Evolutionary conservation across 2,888 invertebrate species (phyloP).

Genomic region (Balanococcus diminutus): DNA sequence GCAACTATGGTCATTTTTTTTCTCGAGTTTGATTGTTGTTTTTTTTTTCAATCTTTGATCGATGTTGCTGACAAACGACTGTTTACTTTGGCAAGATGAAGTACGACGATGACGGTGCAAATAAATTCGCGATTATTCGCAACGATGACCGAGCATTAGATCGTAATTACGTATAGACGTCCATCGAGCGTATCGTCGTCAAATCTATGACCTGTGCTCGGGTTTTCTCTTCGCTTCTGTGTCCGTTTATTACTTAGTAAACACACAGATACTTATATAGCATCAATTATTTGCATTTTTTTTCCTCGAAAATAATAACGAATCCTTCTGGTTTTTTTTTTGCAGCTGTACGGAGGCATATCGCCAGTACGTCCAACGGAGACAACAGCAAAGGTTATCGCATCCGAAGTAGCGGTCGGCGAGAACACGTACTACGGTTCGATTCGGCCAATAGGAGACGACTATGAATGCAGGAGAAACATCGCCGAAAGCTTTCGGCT

Average conservation of each 20-base stretch:
- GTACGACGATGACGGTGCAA: background rate
- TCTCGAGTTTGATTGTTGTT: too few species aligned
- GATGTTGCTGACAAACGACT: too few species aligned
- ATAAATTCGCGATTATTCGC: background rate
- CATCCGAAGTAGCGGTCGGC: conserved; percentile 56
- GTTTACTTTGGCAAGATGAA: background rate
- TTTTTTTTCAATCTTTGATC: too few species aligned
- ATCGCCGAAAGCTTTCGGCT: conserved; percentile 45
- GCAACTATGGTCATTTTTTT: too few species aligned
- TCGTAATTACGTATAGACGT: background rate
- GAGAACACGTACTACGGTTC: conserved; percentile 57
- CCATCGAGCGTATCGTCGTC: background rate
- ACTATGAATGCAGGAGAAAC: background rate
- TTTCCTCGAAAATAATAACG: too few species aligned
- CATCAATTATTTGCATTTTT: too few species aligned
- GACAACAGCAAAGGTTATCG: conserved; percentile 39
- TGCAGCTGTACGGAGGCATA: conserved; percentile 47
- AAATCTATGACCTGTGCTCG: too few species aligned
- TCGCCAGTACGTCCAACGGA: conserved; percentile 27
- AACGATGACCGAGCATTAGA: background rate
- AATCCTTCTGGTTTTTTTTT: background rate
- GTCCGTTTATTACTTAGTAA: too few species aligned
- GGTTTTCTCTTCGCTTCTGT: too few species aligned
- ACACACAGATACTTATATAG: too few species aligned
- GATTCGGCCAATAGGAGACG: conserved; percentile 55